Conservation (phyloP, 2,797 vertebrate genomes). For the Pteropus rufus region DNA sequence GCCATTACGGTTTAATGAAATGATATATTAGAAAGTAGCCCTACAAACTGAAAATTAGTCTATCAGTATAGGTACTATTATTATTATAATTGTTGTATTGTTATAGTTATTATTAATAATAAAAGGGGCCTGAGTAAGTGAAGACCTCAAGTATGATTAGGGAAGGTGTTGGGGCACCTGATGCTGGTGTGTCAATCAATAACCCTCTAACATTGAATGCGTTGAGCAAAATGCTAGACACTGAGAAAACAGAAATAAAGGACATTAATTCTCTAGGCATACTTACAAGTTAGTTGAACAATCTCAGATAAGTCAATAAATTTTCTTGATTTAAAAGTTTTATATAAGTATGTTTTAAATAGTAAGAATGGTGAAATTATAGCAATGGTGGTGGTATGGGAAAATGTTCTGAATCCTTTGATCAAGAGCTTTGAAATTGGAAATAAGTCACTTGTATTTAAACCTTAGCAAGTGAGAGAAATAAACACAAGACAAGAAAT, state of each 20-base stretch:
- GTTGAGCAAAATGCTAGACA: background rate
- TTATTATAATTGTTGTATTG: background rate
- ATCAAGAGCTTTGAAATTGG: background rate
- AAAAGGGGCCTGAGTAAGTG: background rate
- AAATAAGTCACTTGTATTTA: background rate
- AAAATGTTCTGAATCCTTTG: background rate
- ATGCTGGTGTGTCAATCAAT: background rate
- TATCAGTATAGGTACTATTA: background rate
- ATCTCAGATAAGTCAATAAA: background rate
- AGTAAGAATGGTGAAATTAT: background rate
- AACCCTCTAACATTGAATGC: background rate
- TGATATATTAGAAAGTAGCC: background rate
- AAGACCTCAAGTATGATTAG: background rate
- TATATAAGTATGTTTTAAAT: background rate
- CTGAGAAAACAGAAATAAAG: background rate
- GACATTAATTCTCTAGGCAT: background rate
- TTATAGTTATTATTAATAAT: background rate
- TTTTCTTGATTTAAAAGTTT: background rate
- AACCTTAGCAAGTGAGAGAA: background rate
- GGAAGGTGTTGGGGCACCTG: too few species aligned
- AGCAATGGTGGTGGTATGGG: background rate
- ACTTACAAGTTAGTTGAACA: background rate
- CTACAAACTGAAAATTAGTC: background rate
- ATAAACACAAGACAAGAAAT: background rate
- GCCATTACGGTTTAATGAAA: background rate